phyloP scores from a whole-genome alignment of 2,113 vertebrate species.

The Callionymus lyra region DNA sequence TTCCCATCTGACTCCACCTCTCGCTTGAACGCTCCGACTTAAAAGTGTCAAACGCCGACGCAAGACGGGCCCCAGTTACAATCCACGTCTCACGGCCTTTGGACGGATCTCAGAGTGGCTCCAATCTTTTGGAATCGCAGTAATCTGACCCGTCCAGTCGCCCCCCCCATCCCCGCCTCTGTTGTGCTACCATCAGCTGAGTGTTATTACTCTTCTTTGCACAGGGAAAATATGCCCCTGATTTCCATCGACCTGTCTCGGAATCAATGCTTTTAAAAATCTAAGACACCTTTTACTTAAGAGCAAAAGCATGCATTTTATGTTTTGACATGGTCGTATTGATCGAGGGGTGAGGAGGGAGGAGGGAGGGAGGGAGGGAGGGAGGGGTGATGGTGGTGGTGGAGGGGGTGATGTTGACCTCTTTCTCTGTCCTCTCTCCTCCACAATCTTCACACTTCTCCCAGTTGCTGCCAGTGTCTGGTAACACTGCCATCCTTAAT shows the following conservation, averaged over 20 bases:
- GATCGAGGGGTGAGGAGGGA: constrained; percentile 70
- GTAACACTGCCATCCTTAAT: constrained; percentile 87
- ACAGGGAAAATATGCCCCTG: constrained; percentile 75
- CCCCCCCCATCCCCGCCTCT: no score
- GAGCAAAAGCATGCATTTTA: constrained; percentile 96
- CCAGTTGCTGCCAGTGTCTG: constrained; percentile 69
- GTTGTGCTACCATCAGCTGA: constrained; percentile 74
- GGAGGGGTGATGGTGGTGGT: constrained; percentile 19
- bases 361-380: constrained; percentile 35
- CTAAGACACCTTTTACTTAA: constrained; percentile 95
- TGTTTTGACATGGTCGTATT: constrained; percentile 94
- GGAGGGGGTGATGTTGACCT: constrained; percentile 28
- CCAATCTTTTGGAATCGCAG: constrained; percentile 30
- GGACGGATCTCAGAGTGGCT: constrained; percentile 41
- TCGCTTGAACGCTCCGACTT: no score
- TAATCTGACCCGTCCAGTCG: constrained; percentile 65
- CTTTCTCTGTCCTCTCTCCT: constrained; percentile 37
- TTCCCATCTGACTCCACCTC: no score
- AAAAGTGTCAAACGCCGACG: no score
- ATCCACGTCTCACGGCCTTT: background rate
- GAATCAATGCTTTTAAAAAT: constrained; percentile 99
- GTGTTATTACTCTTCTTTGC: constrained; percentile 84
- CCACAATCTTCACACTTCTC: constrained; percentile 37
- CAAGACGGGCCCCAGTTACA: background rate
- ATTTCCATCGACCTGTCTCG: constrained; percentile 83